A percentile compares a stretch with the other conserved stretches of the same genome.
Conservation (phyloP, 2,888 invertebrate genomes). For the Drosophila vallismaia region DNA sequence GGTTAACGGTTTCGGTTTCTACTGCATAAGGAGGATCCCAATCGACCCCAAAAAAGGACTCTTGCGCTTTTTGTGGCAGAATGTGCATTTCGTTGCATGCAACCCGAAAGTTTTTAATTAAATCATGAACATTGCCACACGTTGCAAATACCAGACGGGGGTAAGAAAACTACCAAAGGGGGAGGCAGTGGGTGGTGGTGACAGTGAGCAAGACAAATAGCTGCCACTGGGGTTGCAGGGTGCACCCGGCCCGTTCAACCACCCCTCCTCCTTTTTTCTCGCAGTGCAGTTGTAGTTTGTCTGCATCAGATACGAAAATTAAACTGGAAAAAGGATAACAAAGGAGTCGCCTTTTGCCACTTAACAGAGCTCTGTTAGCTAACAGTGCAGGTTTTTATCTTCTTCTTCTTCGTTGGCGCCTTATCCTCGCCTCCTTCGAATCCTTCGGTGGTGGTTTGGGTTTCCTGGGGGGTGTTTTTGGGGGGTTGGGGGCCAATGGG, state of each 20-base stretch:
- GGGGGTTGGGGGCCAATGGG: conserved; percentile 62
- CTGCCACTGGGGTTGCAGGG: conserved; percentile 7
- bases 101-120: conserved; percentile 65
- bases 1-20: too few species aligned
- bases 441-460: conserved; percentile 17
- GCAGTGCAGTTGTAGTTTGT: conserved; percentile 45
- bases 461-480: conserved; percentile 12
- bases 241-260: background rate
- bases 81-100: conserved; percentile 47
- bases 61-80: conserved; percentile 10
- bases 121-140: conserved; percentile 58
- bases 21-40: too few species aligned
- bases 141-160: conserved; percentile 8
- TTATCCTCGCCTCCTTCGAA: conserved; percentile 19
- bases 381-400: conserved; percentile 49
- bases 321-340: conserved; percentile 28
- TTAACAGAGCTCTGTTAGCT: conserved; percentile 54
- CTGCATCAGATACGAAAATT: conserved; percentile 65
- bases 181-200: background rate
- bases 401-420: conserved; percentile 52
- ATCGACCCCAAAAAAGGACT: background rate
- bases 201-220: conserved; percentile 50
- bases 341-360: background rate
- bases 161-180: background rate
- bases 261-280: background rate